Evolutionary conservation across 2,113 vertebrate species (phyloP), one percentile per base, ranked within the genome.

Genomic region (Centropus unirufus): DNA sequence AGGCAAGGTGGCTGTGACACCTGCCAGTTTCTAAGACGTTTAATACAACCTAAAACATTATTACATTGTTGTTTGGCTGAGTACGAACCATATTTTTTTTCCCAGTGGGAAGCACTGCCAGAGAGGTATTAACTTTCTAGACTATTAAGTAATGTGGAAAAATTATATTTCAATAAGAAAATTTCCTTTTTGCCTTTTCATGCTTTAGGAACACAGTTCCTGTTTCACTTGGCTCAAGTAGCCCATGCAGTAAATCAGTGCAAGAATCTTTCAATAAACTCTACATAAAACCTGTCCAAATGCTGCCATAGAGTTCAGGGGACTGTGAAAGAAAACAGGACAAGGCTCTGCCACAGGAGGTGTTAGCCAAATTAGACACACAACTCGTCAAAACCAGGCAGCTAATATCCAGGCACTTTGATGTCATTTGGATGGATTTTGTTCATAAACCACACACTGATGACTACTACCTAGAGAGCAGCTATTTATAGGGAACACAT

Each of bases 121-220:
- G 68, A 92, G 96, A 77, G 51, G 58, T 77, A 92, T 90, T 83
- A 83, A 93, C 93, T 95, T 95, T 96, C 92, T 83, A 94, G 93
- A 96, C 92, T 84, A 86, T 92, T 96, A 95, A 96, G 87, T 94
- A 84, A 96, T 94, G 66, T 61, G 93, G 94, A 96, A 96, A 95
- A 96, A 95, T 77, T 77, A 92, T 92, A 96, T 95, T 96, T 90
- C 90, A 87, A 61, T 92, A 88, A 93, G 88, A 97, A 95, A 87
- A 94, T 94, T 92, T 92, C 90, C 88, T 86, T 91, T 94, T 83
- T 95, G 92, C 69, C 54, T 94, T 93, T 95, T 92, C 81, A 76
- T 89, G 86, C 80, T 83, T 95, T 61, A 47, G 83, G 91, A 96
- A 90, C 64, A 86, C 14, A 79, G 57, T 79, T 96, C 90, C 83